Base-by-base conservation (phyloP, 1,140 invertebrate species). In the Leptinotarsa defecta region DNA sequence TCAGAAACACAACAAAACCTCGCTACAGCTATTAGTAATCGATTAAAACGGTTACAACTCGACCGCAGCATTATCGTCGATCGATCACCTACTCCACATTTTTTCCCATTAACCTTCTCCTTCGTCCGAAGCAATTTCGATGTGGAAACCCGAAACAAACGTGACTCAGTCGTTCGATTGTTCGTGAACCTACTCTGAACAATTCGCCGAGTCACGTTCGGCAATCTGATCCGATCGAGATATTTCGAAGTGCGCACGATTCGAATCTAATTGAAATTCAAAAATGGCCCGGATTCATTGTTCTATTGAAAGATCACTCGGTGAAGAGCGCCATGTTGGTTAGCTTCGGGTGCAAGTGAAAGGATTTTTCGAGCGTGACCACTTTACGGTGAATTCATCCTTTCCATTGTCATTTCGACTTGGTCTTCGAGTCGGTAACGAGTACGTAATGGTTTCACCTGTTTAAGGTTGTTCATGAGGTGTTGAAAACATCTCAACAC, bases 291-390 rank as follows among this genome's bases (percentile, higher is more conserved):
- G 52, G 52, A 57, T 57, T 57, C 52, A 57, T 57, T 15, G n/a
- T 57, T 57, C 6, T 19, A 57, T 57, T 15, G n/a, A 17, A 57
- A 19, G 52, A 57, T 17, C 4, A 57, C 4, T 57, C 52, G 52
- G 15, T 57, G 52, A 15, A 57, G 15, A 57, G 52, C 52, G 15
- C 52, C 52, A 6, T 57, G n/a, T 57, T 57, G 15, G 52, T n/a
- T 57, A 43, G 52, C n/a, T 57, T 57, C n/a, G 52, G 52, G n/a
- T 57, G 52, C 52, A 17, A 57, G 52, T 57, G 52, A 57, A 57
- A 57, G 52, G 52, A 57, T 57, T 57, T 57, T 57, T 57, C 52
- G 52, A 57, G 52, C 52, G 52, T 57, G 52, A 57, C 52, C n/a
- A 8, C 34, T n/a, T 57, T 57, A 57, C 52, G 52, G 52, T 57